Evolutionary conservation across 64 coral and sea anemone genomes (phyloP), one percentile per base, ranked within the genome.

Genomic region (Dendrophyllia cribrosa): DNA sequence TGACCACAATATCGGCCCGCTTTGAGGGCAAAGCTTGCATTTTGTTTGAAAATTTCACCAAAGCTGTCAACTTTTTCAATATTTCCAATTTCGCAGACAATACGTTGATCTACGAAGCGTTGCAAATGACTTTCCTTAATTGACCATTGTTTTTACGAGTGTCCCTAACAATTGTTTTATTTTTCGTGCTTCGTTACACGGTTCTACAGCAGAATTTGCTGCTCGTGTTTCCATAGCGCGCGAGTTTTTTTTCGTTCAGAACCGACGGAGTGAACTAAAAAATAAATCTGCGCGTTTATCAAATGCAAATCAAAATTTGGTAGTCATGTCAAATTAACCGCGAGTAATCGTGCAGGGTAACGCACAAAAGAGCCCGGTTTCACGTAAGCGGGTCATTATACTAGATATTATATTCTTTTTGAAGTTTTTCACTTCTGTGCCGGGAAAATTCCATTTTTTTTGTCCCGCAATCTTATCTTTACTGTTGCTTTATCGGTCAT

Each of bases 51-150:
- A 75, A 34, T 34, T 16, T 13, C 19, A 20, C 3, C 45, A 11
- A 13, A 72, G 25, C 70, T 72, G 70, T 72, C 12, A 72, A 46
- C 9, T 44, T 75, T 50, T 60, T 24, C 80, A 84, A 84, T 66
- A 84, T 84, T 23, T 84, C 11, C 43, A n/a, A 23, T n/a, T 84
- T 26, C 13, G 45, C 80, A 49, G 46, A 67, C 60, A 84, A 84
- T 67, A 21, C 19, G 80, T 17, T 66, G 62, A 17, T 64, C 20
- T 19, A 13, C 44, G 62, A 51, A 84, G 80, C 80, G 80, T 84
- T 65, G 63, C 80, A 84, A 84, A 84, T 68, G 62, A 84, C 46
- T 67, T 84, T 83, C 43, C 16, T 43, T 23, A 50, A 67, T 48
- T 21, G 46, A 9, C 44, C 51, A 67, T 84, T 84, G 80, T 84